Percentiles rank a stretch among this genome's conserved stretches.
These are phyloP conservation scores for Carettochelys insculpta DNA, from an alignment of 2,113 vertebrate species.

Conservation along the genomic window DNA sequence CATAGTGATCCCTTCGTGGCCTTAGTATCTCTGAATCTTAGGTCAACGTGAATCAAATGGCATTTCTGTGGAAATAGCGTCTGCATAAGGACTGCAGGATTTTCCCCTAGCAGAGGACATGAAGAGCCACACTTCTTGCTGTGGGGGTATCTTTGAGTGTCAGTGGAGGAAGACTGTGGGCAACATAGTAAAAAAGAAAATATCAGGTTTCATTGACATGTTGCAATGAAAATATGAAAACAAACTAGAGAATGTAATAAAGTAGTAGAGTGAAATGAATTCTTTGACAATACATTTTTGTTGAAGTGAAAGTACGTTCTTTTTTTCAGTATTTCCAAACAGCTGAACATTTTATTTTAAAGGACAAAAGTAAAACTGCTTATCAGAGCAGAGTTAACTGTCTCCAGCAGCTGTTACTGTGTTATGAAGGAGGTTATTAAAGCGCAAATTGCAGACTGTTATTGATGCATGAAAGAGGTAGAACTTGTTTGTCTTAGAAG, in stretches of 20 bases:
- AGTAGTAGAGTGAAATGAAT: neutral
- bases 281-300: conserved; percentile 7
- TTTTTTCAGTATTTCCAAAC: neutral
- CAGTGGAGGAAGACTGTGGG: conserved; percentile 36
- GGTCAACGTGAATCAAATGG: conserved; percentile 6
- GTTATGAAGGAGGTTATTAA: neutral
- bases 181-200: conserved; percentile 38
- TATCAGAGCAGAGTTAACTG: neutral
- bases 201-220: conserved; percentile 27
- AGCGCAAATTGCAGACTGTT: neutral
- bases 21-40: neutral
- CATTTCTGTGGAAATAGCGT: neutral
- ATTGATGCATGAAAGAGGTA: neutral
- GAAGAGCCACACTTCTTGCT: conserved; percentile 42
- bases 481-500: neutral
- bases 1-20: neutral
- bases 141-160: conserved; percentile 47
- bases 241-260: neutral
- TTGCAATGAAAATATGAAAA: conserved; percentile 13
- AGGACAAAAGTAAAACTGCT: neutral
- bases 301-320: neutral
- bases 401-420: neutral
- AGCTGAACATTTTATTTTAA: neutral
- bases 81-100: conserved; percentile 6
- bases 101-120: neutral